These are phyloP conservation scores for Ctenochaetus hawaiiensis DNA, from an alignment of 2,797 vertebrate species.

Conservation along the genomic window DNA sequence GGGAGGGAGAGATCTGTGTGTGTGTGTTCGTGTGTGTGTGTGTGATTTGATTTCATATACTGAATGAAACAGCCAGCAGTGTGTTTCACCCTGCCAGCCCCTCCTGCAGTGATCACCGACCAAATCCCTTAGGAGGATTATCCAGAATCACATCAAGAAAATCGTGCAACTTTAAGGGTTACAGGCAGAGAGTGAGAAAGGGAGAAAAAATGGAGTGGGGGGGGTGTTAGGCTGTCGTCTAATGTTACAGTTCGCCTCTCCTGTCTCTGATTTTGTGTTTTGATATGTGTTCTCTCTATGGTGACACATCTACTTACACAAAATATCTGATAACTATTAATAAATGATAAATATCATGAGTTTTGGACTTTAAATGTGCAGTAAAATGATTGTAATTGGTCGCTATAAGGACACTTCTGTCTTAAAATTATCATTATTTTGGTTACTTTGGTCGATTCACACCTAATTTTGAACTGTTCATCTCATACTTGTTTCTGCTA, in stretches of 20 bases:
- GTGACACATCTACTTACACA: neutral
- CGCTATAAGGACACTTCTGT: neutral
- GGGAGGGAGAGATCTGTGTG: neutral
- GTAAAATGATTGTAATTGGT: neutral
- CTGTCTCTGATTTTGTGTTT: constrained; percentile 13
- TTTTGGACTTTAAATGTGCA: neutral
- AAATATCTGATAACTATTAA: neutral
- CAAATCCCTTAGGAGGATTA: constrained; percentile 92
- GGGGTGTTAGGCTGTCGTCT: neutral
- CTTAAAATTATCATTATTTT: neutral
- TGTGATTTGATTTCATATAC: constrained; percentile 65
- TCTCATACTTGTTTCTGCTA: no score
- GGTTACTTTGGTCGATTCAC: no score
- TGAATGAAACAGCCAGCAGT: constrained; percentile 73
- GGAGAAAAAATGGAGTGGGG: constrained; percentile 25
- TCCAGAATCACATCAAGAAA: constrained; percentile 84
- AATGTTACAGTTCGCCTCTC: constrained; percentile 8
- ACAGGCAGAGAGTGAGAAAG: constrained; percentile 57
- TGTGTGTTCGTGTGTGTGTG: no score
- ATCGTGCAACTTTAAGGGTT: constrained; percentile 78
- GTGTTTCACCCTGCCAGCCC: constrained; percentile 56
- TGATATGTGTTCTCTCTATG: constrained; percentile 2
- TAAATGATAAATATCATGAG: neutral
- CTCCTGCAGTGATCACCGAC: constrained; percentile 81
- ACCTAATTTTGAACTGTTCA: no score